Percentiles rank a stretch among this genome's conserved stretches.
phyloP scores from a whole-genome alignment of 1,140 invertebrate genomes.

The Olivierus martensii region DNA sequence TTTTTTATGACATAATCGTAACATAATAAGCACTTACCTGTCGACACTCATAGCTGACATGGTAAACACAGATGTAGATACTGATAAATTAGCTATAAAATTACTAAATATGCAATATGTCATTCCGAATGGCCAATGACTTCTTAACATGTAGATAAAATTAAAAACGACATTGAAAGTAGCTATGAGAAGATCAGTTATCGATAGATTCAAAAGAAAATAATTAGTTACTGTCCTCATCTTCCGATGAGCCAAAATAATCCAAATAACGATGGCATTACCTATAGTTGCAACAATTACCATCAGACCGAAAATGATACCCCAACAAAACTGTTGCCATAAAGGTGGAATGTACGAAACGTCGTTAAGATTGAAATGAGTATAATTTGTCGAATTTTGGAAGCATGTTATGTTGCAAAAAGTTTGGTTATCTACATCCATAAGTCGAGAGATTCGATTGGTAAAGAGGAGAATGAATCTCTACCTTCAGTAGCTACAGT shows the following conservation, averaged over 20 bases:
- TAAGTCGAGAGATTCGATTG: too few relatives aligned
- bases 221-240: constrained; percentile 29
- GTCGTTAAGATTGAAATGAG: too few relatives aligned
- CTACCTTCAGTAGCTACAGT: too few relatives aligned
- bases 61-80: constrained; percentile 79
- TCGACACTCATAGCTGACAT: constrained; percentile 90
- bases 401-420: too few relatives aligned
- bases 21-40: constrained; percentile 60
- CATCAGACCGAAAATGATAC: constrained; percentile 37
- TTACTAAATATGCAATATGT: constrained; percentile 74
- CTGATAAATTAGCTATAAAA: constrained; percentile 75
- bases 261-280: constrained; percentile 78
- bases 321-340: constrained; percentile 19
- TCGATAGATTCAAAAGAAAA: constrained; percentile 27
- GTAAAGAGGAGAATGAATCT: too few relatives aligned
- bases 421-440: too few relatives aligned
- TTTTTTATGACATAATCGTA: too few relatives aligned
- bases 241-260: constrained; percentile 59
- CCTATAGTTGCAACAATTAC: constrained; percentile 60
- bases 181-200: constrained; percentile 29
- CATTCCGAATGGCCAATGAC: constrained; percentile 72
- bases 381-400: too few relatives aligned
- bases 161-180: constrained; percentile 36
- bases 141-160: constrained; percentile 33
- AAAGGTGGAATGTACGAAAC: constrained; percentile 6